phyloP scores from a whole-genome alignment of 2,113 vertebrate species.

The Gymnocephalus cernua region DNA sequence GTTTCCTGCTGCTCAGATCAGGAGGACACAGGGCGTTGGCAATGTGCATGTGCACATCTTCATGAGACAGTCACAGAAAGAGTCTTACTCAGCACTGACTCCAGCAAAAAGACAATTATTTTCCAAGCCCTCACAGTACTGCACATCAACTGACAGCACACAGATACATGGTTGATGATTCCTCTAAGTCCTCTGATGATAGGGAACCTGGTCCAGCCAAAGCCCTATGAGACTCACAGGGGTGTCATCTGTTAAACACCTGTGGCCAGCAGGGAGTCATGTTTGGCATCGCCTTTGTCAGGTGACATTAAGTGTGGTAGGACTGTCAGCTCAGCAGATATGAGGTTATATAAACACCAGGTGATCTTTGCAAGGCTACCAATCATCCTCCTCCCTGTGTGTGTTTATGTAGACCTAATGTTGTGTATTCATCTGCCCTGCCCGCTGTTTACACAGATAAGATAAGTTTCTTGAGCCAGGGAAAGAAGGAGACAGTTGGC shows the following conservation, averaged over 20 bases:
- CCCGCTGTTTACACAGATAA: slow-evolving; percentile 60
- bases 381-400: slow-evolving; percentile 45
- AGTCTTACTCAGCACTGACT: slow-evolving; percentile 70
- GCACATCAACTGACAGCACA: slow-evolving; percentile 33
- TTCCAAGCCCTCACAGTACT: slow-evolving; percentile 25
- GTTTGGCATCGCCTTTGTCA: slow-evolving; percentile 23
- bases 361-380: slow-evolving; percentile 51
- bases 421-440: slow-evolving; percentile 14
- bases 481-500: slow-evolving; percentile 11
- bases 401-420: slow-evolving; percentile 67
- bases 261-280: slow-evolving; percentile 41
- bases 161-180: slow-evolving; percentile 35
- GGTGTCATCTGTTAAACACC: slow-evolving; percentile 57
- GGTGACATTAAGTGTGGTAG: slow-evolving; percentile 29
- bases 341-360: slow-evolving; percentile 63
- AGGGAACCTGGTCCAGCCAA: slow-evolving; percentile 39
- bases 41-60: slow-evolving; percentile 12
- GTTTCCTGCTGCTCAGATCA: slow-evolving; percentile 17
- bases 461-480: slow-evolving; percentile 16
- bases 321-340: slow-evolving; percentile 64
- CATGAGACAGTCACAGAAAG: not conserved
- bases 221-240: slow-evolving; percentile 18
- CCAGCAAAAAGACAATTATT: slow-evolving; percentile 50
- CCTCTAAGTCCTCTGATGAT: slow-evolving; percentile 60
- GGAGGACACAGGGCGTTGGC: slow-evolving; percentile 9